Conservation (phyloP, 2,113 vertebrate genomes). For the Eulacestoma nigropectus region DNA sequence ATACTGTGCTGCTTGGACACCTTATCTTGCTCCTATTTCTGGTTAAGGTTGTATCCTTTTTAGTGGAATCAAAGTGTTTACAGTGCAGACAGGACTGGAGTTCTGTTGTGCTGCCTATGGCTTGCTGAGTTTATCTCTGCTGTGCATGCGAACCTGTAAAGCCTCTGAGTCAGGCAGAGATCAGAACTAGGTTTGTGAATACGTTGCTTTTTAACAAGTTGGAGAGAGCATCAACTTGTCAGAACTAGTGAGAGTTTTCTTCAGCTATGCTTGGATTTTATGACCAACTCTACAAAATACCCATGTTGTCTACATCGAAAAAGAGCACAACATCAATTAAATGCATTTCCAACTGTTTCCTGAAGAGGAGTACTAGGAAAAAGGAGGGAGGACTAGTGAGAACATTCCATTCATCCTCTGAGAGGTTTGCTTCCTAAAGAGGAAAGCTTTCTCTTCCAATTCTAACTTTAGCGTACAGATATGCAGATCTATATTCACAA, state of each 20-base stretch:
- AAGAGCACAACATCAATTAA: neutral
- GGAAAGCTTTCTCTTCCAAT: neutral
- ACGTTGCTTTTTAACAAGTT: neutral
- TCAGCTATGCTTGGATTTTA: neutral
- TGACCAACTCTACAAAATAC: neutral
- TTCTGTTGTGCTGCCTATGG: neutral
- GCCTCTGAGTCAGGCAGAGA: neutral
- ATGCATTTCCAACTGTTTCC: neutral
- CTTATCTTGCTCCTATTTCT: neutral
- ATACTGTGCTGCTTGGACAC: neutral
- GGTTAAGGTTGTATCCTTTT: neutral
- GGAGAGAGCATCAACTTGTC: neutral
- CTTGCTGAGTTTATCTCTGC: neutral
- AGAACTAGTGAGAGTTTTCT: neutral
- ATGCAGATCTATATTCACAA: neutral
- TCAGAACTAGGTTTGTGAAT: neutral
- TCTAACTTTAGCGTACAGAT: neutral
- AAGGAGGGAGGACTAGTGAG: neutral
- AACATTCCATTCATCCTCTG: neutral
- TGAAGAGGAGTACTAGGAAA: neutral
- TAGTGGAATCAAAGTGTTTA: neutral
- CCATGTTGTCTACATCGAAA: neutral
- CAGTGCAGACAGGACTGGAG: neutral
- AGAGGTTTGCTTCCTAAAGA: neutral
- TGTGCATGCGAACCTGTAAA: neutral